Evolutionary conservation across 2,797 vertebrate genomes (phyloP).

Genomic region (Rhincodon typus): DNA sequence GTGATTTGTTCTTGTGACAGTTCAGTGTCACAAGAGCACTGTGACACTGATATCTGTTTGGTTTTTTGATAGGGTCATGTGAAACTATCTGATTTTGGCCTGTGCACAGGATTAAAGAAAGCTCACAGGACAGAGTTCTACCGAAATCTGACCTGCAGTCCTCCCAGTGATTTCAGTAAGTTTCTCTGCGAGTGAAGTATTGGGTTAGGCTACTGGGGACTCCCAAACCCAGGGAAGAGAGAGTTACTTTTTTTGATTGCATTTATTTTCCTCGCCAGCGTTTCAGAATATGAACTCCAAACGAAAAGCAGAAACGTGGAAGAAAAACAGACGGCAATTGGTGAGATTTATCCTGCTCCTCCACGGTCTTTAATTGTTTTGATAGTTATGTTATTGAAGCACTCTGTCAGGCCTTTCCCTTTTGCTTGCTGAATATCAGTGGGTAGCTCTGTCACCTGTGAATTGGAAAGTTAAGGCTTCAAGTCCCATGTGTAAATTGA

Average conservation of each 20-base stretch:
- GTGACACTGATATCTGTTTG: slow-evolving; percentile 32
- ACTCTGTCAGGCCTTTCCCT: background rate
- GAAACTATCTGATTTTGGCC: slow-evolving; percentile 93
- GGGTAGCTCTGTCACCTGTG: no score
- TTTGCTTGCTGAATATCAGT: background rate
- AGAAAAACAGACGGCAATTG: slow-evolving; percentile 93
- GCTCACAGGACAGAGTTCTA: slow-evolving; percentile 97
- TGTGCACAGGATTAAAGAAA: slow-evolving; percentile 96
- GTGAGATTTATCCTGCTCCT: slow-evolving; percentile 55
- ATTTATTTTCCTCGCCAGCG: slow-evolving; percentile 55
- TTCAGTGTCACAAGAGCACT: no score
- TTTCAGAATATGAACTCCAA: slow-evolving; percentile 99
- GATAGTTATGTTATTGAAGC: no score
- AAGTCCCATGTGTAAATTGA: background rate
- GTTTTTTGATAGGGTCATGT: slow-evolving; percentile 76
- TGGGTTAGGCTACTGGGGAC: background rate
- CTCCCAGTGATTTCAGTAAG: slow-evolving; percentile 96
- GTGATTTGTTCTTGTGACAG: no score
- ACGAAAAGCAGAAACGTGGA: slow-evolving; percentile 98
- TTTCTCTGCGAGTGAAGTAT: slow-evolving; percentile 40
- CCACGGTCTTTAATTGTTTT: background rate
- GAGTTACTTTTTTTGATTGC: background rate
- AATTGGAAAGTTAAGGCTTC: background rate
- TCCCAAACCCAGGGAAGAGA: background rate
- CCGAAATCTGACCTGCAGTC: slow-evolving; percentile 91